Evolutionary conservation across 2,888 invertebrate species (phyloP), one percentile per base, ranked within the genome.

Genomic region (Mystacides longicornis): DNA sequence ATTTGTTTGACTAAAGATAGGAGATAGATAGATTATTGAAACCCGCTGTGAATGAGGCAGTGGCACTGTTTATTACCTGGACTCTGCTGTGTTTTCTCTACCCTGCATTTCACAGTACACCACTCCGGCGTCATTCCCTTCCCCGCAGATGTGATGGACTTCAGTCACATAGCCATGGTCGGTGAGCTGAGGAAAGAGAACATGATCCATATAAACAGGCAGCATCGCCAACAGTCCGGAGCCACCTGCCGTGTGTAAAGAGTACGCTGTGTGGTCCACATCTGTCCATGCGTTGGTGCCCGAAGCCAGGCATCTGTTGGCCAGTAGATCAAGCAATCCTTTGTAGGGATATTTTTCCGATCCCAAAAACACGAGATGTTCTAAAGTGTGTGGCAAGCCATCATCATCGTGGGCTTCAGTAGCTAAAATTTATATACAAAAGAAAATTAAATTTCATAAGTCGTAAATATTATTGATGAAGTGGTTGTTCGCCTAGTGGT

Each of bases 61-160:
- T n/a, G n/a, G n/a, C n/a, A n/a, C n/a, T n/a, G n/a, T n/a, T n/a
- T n/a, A 23, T 14, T 52, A 76, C 77, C 75, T 74, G 56, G 83
- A 82, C 66, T 89, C 88, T 3, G 87, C 87, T n/a, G 79, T 81
- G 69, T 90, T 92, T 69, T 93, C 93, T 23, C 82, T 69, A 0
- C 87, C 90, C 71, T 93, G 93, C 89, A 94, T 93, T 75, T 96
- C 95, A 70, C 91, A 92, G 69, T 95, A 95, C n/a, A 95, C 93
- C 14, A 95, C 92, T 18, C 96, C 96, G 11, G 88, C 92, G 76
- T 96, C 87, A 62, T 89, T 86, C 0, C 94, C 95, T 57, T 89
- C 85, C 0, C 86, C 89, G 64, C 89, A 91, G 59, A 95, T 79
- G 68, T 95, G 94, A 70, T 95, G 93, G 0, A 96, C 93, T 74